phyloP scores from a whole-genome alignment of 2,888 invertebrate species.

The Biston betularia region DNA sequence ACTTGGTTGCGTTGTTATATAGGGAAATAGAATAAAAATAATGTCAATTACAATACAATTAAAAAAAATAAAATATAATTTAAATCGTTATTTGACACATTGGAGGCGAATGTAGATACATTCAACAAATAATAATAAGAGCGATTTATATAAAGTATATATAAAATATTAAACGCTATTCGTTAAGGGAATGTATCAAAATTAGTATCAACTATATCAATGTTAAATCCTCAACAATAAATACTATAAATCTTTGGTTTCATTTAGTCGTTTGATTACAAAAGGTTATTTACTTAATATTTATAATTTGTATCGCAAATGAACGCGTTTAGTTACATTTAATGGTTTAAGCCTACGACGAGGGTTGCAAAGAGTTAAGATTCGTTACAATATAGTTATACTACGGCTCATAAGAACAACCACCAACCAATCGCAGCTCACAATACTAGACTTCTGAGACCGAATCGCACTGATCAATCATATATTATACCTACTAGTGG shows the following conservation, averaged over 20 bases:
- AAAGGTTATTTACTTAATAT: conserved; percentile 56
- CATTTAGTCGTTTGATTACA: conserved; percentile 78
- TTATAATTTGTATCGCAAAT: conserved; percentile 54
- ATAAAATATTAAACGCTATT: conserved; percentile 44
- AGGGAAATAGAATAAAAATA: conserved; percentile 57
- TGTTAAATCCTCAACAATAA: conserved; percentile 80
- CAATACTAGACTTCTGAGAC: conserved; percentile 32
- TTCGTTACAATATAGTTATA: conserved; percentile 49
- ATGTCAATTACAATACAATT: conserved; percentile 49
- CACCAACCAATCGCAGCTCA: conserved; percentile 43
- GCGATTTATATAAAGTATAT: conserved; percentile 29
- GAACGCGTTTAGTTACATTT: conserved; percentile 49
- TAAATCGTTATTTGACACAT: conserved; percentile 59
- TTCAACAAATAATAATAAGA: conserved; percentile 39
- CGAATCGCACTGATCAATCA: conserved; percentile 8
- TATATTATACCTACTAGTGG: background rate
- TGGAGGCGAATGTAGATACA: conserved; percentile 55
- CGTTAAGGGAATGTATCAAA: conserved; percentile 76
- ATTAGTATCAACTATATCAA: conserved; percentile 77
- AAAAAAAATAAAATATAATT: conserved; percentile 52
- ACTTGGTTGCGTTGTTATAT: conserved; percentile 81
- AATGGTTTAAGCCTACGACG: conserved; percentile 51
- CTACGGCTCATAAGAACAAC: conserved; percentile 57
- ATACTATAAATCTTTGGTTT: conserved; percentile 85
- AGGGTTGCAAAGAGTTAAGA: conserved; percentile 50